phyloP scores from a whole-genome alignment of 2,888 invertebrate genomes.

The Volucella bombylans region DNA sequence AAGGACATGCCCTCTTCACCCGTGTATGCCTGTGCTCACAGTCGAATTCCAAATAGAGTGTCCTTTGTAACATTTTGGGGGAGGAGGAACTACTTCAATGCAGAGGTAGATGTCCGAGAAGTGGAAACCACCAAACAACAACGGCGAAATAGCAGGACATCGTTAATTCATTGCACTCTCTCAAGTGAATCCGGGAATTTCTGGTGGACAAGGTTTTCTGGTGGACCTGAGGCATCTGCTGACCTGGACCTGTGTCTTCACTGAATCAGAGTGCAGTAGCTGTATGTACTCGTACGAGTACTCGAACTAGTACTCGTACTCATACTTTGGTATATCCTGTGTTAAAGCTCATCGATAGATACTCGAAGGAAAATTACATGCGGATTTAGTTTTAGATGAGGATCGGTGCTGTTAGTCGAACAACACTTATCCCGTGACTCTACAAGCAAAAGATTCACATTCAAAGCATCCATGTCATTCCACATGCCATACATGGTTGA shows the following conservation, averaged over 20 bases:
- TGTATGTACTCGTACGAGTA: too few species aligned
- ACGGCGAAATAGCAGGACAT: slow-evolving; percentile 40
- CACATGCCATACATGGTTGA: slow-evolving; percentile 20
- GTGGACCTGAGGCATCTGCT: slow-evolving; percentile 9
- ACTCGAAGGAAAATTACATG: slow-evolving; percentile 63
- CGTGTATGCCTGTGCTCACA: slow-evolving; percentile 34
- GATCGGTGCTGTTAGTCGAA: slow-evolving; percentile 61
- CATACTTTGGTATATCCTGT: too few species aligned
- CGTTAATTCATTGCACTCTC: slow-evolving; percentile 61
- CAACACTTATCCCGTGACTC: slow-evolving; percentile 25
- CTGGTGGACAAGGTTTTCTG: slow-evolving; percentile 5
- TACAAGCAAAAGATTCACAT: slow-evolving; percentile 40
- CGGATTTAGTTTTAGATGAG: slow-evolving; percentile 63
- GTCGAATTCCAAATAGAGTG: slow-evolving; percentile 60
- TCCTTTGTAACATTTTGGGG: slow-evolving; percentile 55
- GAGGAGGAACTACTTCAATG: slow-evolving; percentile 30
- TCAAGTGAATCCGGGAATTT: slow-evolving; percentile 28
- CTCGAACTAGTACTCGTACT: too few species aligned
- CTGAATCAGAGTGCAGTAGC: neutral
- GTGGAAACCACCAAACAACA: slow-evolving; percentile 49
- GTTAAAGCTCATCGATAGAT: slow-evolving; percentile 26
- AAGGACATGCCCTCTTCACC: slow-evolving; percentile 25
- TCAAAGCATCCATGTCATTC: slow-evolving; percentile 36
- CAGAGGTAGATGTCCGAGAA: neutral
- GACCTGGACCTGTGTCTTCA: slow-evolving; percentile 27